Base-by-base conservation (phyloP, 2,888 invertebrate genomes). In the Thymelicus lineola region DNA sequence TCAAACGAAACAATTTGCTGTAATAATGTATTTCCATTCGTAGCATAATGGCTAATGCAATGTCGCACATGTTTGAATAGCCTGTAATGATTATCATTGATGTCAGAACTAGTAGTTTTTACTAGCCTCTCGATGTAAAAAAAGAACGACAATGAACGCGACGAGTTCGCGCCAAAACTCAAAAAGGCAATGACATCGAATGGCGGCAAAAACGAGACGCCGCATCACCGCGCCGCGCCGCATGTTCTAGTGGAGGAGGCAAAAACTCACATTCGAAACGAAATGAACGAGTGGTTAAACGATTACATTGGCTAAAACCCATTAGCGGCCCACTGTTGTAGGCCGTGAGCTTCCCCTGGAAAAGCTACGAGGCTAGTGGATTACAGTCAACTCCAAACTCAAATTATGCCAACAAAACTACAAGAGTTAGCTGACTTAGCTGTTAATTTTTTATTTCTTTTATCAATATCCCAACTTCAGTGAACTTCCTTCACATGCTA, bases 11-110 rank as follows among this genome's bases (percentile, higher is more conserved):
- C 17, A 50, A 17, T 7, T 50, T 17, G 17, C 17, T 42, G 9
- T 50, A 50, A 50, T 17, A 50, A 50, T 14, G 50, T 17, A 50
- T 17, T 50, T 50, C 9, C 4, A 50, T 17, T 17, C 12, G 15
- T 50, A 17, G 6, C 46, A 17, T 17, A 53, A n/a, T 53, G 12
- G 14, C 20, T 17, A 53, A 20, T 20, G 53, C 20, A 53, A 53
- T 53, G 17, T 53, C 20, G 20, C 53, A 53, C 20, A 55, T 55
- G 55, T 17, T 7, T 14, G 9, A 20, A 81, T 82, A 82, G 75
- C 84, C 82, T 86, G 86, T 85, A 86, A 82, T 82, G 80, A 78
- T 80, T 87, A 87, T 86, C 85, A 86, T 84, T 85, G 84, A 83
- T 84, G 83, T 79, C 78, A 78, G 77, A 80, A 79, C 80, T 78